These are phyloP conservation scores for Casuarius casuarius DNA, from an alignment of 2,113 vertebrate species.

Conservation along the genomic window DNA sequence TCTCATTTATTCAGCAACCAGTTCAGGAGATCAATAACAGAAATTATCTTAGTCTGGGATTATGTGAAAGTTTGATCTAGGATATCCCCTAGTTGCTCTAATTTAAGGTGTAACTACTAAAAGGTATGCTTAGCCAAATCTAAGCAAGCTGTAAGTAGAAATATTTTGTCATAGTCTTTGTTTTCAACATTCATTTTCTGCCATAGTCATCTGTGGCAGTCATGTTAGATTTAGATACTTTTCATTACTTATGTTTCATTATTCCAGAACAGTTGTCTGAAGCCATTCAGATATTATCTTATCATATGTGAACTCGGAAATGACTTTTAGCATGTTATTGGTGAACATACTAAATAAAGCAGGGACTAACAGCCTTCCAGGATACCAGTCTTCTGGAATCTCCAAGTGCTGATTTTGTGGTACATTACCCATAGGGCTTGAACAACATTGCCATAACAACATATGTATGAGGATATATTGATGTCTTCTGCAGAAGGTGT, in stretches of 20 bases:
- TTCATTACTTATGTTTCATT: background rate
- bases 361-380: background rate
- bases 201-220: background rate
- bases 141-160: background rate
- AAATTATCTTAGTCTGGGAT: background rate
- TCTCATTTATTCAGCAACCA: background rate
- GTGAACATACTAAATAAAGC: background rate
- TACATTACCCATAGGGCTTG: fast-evolving
- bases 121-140: background rate
- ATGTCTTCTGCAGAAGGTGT: background rate
- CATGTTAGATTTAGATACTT: background rate
- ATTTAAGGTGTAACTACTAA: background rate
- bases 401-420: fast-evolving
- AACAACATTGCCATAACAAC: background rate
- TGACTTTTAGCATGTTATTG: background rate
- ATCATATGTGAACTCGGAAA: background rate
- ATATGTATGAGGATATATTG: background rate
- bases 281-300: background rate
- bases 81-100: background rate
- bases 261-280: background rate
- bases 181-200: background rate
- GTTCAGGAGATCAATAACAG: background rate
- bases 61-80: background rate
- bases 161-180: background rate
- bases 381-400: background rate